Base-by-base conservation (phyloP, 1,140 invertebrate species). In the Drosophila chauvacae region DNA sequence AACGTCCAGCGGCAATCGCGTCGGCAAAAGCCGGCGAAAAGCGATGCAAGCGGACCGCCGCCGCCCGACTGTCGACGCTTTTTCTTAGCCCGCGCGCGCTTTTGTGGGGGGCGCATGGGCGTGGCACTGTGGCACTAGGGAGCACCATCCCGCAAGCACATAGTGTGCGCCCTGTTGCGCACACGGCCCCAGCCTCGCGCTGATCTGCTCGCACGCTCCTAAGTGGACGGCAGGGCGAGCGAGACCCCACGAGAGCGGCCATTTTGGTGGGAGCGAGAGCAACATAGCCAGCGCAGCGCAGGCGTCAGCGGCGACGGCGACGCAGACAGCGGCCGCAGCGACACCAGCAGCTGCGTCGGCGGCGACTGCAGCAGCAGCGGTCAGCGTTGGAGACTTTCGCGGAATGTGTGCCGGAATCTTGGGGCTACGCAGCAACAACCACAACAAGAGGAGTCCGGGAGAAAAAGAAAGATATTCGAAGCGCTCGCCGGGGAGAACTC, bases 151-250 rank as follows among this genome's bases (percentile, higher is more conserved):
- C 33, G 51, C 14, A 5, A 53, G 62, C 56, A 26, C 39, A 60
- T 90, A 88, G 88, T 76, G 85, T 90, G 74, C 65, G 55, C 85
- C 78, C 85, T 88, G 86, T 88, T 88, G 85, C 85, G 68, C 84
- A 53, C 75, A 84, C 48, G 42, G 53, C 33, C 26, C 7, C 28
- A 7, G 30, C 39, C 30, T 53, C 7, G 18, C 18, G 42, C 63
- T 11, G 74, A 41, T 48, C 73, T 20, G 18, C 30, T 56, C 62
- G 41, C 62, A 69, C 50, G 30, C 53, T 23, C 28, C 16, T 20
- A 33, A 4, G 37, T 16, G 13, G 4, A 11, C 9, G 33, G 47
- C 13, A 41, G 70, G 50, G 68, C 11, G 56, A 51, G 37, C 62
- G 71, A 66, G 78, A 85, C 61, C 23, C 66, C 48, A 16, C 50